Evolutionary conservation across 2,113 vertebrate genomes (phyloP).

Genomic region (Cryptotis parvus): DNA sequence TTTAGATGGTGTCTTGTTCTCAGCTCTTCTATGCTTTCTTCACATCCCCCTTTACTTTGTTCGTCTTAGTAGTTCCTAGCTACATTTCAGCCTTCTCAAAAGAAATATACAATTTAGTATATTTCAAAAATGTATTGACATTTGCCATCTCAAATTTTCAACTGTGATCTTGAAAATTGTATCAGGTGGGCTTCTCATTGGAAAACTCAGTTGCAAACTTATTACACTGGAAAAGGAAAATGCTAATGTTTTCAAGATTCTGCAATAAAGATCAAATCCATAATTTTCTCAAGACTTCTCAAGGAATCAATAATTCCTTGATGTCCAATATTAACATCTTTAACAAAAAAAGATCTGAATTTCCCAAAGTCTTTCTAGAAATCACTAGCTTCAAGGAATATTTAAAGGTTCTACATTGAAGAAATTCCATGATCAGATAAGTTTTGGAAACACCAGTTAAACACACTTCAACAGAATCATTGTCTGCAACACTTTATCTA

Average conservation of each 20-base stretch:
- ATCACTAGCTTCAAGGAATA: background rate
- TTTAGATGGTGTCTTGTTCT: background rate
- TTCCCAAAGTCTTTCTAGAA: conserved; percentile 73
- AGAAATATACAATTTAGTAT: conserved; percentile 72
- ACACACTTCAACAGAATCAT: background rate
- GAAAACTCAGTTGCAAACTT: conserved; percentile 39
- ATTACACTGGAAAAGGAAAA: conserved; percentile 47
- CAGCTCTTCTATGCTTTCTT: background rate
- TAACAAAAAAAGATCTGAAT: conserved; percentile 59
- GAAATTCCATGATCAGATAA: conserved; percentile 21
- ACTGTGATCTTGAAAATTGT: conserved; percentile 36
- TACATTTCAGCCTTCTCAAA: conserved; percentile 75
- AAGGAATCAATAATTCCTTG: conserved; percentile 33
- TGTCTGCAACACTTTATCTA: background rate
- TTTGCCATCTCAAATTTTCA: conserved; percentile 39
- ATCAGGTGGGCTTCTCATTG: background rate
- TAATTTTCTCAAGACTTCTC: conserved; percentile 66
- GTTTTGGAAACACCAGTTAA: conserved; percentile 43
- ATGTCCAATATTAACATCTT: conserved; percentile 52
- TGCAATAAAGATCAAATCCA: conserved; percentile 72
- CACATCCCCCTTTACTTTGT: background rate
- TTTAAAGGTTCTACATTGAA: background rate
- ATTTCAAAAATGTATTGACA: conserved; percentile 63
- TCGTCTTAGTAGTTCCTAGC: conserved; percentile 60
- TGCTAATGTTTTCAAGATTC: conserved; percentile 52